These are phyloP conservation scores for Sparidentex hasta DNA, from an alignment of 2,797 vertebrate species.

Conservation along the genomic window DNA sequence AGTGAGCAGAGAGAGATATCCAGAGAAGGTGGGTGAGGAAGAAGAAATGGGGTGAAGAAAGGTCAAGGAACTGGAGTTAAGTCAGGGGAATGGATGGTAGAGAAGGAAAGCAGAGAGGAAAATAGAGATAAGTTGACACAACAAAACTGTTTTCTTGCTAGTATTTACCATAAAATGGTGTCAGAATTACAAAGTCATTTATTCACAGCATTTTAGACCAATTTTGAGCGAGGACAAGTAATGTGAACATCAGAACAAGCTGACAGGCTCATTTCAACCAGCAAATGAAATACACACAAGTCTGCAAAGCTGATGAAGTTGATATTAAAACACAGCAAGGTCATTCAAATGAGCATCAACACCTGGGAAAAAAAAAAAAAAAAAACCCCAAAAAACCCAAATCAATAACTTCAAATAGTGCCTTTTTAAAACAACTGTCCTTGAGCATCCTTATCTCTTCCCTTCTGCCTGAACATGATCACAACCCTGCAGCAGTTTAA, in stretches of 20 bases:
- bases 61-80: slow-evolving; percentile 41
- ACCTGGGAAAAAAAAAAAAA: not conserved
- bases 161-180: not conserved
- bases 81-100: not conserved
- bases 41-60: slow-evolving; percentile 40
- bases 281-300: slow-evolving; percentile 12
- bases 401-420: slow-evolving; percentile 55
- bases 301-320: slow-evolving; percentile 3
- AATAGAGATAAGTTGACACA: not conserved
- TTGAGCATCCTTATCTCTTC: slow-evolving; percentile 48
- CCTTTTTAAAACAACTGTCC: slow-evolving; percentile 49
- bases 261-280: not conserved
- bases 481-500: slow-evolving; percentile 52
- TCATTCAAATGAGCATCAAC: slow-evolving; percentile 33
- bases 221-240: not conserved
- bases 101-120: not conserved
- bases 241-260: not conserved
- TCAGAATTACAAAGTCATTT: not conserved
- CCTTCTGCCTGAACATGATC: slow-evolving; percentile 45
- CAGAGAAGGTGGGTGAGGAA: slow-evolving; percentile 14
- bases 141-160: not conserved
- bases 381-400: no score
- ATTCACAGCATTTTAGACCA: not conserved
- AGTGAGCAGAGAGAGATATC: slow-evolving; percentile 26
- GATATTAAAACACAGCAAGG: slow-evolving; percentile 11